A percentile compares a stretch with the other conserved stretches of the same genome.
phyloP scores from a whole-genome alignment of 2,888 invertebrate genomes.

The Drosophila ezoana region DNA sequence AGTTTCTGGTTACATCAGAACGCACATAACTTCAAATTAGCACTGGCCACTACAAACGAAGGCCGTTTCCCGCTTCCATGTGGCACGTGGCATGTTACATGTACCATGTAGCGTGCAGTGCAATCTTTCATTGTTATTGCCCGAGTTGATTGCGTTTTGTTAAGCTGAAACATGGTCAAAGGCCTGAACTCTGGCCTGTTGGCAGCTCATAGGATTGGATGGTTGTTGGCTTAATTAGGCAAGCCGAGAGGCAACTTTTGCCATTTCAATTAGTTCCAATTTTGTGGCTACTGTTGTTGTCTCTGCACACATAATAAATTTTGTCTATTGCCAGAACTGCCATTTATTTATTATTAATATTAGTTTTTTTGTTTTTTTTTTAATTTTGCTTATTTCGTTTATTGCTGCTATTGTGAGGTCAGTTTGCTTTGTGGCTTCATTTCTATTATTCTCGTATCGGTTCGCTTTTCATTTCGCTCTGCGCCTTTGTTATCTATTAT shows the following conservation, averaged over 20 bases:
- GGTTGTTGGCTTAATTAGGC: conserved; percentile 35
- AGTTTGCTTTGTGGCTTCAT: conserved; percentile 34
- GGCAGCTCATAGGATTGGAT: conserved; percentile 6
- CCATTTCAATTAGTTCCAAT: conserved; percentile 30
- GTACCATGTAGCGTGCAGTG: conserved; percentile 7
- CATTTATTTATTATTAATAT: conserved; percentile 1
- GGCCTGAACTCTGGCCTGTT: not conserved
- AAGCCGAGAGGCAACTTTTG: not conserved
- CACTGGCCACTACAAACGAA: conserved; percentile 39
- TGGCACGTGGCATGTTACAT: conserved; percentile 1
- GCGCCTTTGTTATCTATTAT: conserved; percentile 68
- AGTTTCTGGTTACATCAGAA: conserved; percentile 63
- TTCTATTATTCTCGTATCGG: conserved; percentile 32
- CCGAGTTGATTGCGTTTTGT: conserved; percentile 30
- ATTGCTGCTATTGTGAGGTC: conserved; percentile 34
- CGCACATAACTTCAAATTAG: conserved; percentile 75
- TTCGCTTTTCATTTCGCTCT: conserved; percentile 27
- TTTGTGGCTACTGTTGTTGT: not conserved
- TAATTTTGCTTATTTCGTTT: conserved; percentile 35
- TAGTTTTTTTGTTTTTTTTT: conserved; percentile 9
- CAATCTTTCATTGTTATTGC: conserved; percentile 52
- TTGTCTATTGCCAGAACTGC: conserved; percentile 1
- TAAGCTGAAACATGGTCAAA: not conserved
- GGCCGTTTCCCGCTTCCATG: conserved; percentile 21
- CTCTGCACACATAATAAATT: conserved; percentile 8